Evolutionary conservation across 2,797 vertebrate genomes (phyloP).

Genomic region (Acanthurus leucopareius): DNA sequence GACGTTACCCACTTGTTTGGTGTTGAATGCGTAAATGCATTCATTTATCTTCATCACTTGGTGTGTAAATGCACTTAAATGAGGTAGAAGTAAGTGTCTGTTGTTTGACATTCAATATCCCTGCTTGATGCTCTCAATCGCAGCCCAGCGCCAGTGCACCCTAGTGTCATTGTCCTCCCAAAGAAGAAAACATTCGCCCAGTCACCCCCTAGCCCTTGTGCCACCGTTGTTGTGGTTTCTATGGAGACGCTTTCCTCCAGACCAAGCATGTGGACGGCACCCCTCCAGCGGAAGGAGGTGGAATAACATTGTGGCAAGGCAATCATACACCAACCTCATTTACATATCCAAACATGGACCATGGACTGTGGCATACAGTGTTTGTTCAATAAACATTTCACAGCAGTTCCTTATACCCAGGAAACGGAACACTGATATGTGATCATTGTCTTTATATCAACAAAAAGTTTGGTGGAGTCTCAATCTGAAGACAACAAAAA

Average conservation of each 20-base stretch:
- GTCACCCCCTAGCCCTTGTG: slow-evolving; percentile 83
- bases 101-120: slow-evolving; percentile 60
- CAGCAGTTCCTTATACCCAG: slow-evolving; percentile 55
- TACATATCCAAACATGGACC: slow-evolving; percentile 82
- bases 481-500: not conserved
- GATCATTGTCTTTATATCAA: not conserved
- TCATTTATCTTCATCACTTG: slow-evolving; percentile 43
- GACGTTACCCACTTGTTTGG: slow-evolving; percentile 4
- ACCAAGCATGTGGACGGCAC: slow-evolving; percentile 82
- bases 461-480: slow-evolving; percentile 4
- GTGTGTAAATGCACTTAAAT: slow-evolving; percentile 58
- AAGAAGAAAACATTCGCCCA: slow-evolving; percentile 69
- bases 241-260: slow-evolving; percentile 85
- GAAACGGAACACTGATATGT: slow-evolving; percentile 19
- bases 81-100: slow-evolving; percentile 49
- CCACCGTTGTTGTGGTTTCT: slow-evolving; percentile 86
- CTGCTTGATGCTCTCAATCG: slow-evolving; percentile 58
- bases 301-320: slow-evolving; percentile 77
- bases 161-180: slow-evolving; percentile 66
- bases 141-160: slow-evolving; percentile 58
- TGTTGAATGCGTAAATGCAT: slow-evolving; percentile 28
- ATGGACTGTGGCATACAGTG: slow-evolving; percentile 68
- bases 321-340: slow-evolving; percentile 80
- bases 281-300: slow-evolving; percentile 77
- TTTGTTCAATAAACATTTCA: slow-evolving; percentile 76